Percentiles rank a stretch among this genome's conserved stretches.
Conservation (phyloP, 2,888 invertebrate genomes). For the Pharmacophagus antenor region DNA sequence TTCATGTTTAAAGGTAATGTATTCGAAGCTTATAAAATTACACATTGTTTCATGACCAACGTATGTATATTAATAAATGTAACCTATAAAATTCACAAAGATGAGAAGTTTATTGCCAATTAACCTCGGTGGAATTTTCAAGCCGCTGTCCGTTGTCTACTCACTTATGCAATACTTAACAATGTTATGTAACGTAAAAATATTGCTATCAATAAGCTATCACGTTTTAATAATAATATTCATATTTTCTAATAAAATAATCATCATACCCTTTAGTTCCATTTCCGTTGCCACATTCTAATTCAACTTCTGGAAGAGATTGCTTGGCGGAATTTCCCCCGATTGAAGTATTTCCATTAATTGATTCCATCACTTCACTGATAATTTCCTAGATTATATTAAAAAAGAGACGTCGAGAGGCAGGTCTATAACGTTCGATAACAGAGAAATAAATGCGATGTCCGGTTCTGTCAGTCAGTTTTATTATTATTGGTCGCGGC, state of each 20-base stretch:
- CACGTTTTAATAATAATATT: background rate
- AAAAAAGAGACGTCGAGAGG: constrained; percentile 38
- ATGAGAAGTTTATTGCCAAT: constrained; percentile 32
- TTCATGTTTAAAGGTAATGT: background rate
- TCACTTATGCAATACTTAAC: constrained; percentile 20
- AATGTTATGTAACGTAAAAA: constrained; percentile 12
- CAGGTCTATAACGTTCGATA: constrained; percentile 54
- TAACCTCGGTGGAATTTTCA: constrained; percentile 35
- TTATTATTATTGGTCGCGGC: constrained; percentile 55
- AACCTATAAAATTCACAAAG: constrained; percentile 24
- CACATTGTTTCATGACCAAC: background rate
- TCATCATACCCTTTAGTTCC: constrained; percentile 46
- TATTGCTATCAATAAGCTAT: background rate
- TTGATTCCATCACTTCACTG: constrained; percentile 70
- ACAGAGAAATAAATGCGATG: constrained; percentile 62
- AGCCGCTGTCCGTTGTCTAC: constrained; percentile 17
- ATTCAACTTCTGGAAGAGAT: constrained; percentile 66
- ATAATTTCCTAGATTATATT: constrained; percentile 36
- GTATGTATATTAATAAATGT: background rate
- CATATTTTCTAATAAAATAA: background rate
- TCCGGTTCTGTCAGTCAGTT: constrained; percentile 47
- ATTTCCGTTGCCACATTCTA: constrained; percentile 54
- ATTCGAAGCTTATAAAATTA: background rate
- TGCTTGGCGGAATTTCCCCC: constrained; percentile 58
- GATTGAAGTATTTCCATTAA: constrained; percentile 61